Evolutionary conservation across 2,797 vertebrate genomes (phyloP), one percentile per base, ranked within the genome.

Genomic region (Synanceia verrucosa): DNA sequence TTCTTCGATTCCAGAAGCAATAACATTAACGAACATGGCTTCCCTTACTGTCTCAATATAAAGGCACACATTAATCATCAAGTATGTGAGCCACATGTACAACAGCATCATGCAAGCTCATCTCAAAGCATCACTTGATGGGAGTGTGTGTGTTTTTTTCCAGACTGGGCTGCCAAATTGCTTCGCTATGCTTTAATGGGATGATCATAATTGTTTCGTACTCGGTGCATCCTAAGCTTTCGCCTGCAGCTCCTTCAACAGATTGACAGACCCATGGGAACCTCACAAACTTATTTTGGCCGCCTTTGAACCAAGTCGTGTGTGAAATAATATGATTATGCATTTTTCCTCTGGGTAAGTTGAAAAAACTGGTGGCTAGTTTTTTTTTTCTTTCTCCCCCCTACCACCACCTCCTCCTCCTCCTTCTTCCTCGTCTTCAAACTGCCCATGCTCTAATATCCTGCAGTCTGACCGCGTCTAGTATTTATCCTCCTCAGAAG

Each of bases 281-380:
- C 87, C 89, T 87, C 83, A 50, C 90, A 88, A 91, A 92, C 91
- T 92, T 90, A 89, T 90, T 91, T 91, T 85, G 91, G 88, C 87
- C 83, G 85, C 81, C 90, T 93, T 93, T 93, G 92, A 93, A 92
- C 88, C 90, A 90, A 91, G 84, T 90, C 78, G 86, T 88, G 91
- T 90, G 89, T 91, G 88, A 93, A 93, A 92, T 92, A 93, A 92
- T 91, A 90, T 91, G 89, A 92, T 92, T 92, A 92, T 91, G 88
- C 88, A 65, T 93, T 91, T 88, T 85, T 92, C 91, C 89, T 87
- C 88, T 91, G 90, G 90, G 88, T 88, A 86, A 88, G 86, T 91
- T 88, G 75, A 79, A 73, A 87, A n/a, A 91, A 90, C 81, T 83
- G 86, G 86, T 84, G 86, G 88, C 84, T 68, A 75, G 63, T 61